Percentiles rank a stretch among this genome's conserved stretches.
Evolutionary conservation across 2,888 invertebrate genomes (phyloP).

Genomic region (Brenthis hecate): DNA sequence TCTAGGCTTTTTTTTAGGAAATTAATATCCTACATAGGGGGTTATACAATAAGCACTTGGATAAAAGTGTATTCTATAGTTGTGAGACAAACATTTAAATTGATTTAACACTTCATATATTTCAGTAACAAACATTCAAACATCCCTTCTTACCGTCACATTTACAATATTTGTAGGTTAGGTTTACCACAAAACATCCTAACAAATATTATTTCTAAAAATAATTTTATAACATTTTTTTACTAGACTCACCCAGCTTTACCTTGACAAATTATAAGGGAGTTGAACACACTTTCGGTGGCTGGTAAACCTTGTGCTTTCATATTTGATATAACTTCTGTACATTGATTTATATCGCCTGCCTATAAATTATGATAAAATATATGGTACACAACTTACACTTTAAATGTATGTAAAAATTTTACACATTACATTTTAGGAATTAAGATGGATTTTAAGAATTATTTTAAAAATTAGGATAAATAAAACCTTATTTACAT

Average conservation of each 20-base stretch:
- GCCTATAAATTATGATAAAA: constrained; percentile 50
- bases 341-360: constrained; percentile 82
- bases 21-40: no score
- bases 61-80: no score
- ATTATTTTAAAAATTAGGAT: no score
- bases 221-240: background rate
- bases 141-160: no score
- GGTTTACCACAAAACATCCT: background rate
- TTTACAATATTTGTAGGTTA: background rate
- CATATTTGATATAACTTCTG: constrained; percentile 83
- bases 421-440: background rate
- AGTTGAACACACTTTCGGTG: constrained; percentile 83
- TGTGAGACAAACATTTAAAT: no score
- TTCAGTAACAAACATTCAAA: no score
- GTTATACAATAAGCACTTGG: no score
- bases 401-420: background rate
- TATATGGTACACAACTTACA: background rate
- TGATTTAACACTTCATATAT: no score
- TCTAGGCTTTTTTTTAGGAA: no score
- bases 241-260: constrained; percentile 69
- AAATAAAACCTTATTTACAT: background rate
- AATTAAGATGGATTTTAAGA: background rate
- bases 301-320: constrained; percentile 76
- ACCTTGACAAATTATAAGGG: constrained; percentile 83
- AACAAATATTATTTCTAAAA: background rate